Base-by-base conservation (phyloP, 2,888 invertebrate species). In the Linyphia triangularis region DNA sequence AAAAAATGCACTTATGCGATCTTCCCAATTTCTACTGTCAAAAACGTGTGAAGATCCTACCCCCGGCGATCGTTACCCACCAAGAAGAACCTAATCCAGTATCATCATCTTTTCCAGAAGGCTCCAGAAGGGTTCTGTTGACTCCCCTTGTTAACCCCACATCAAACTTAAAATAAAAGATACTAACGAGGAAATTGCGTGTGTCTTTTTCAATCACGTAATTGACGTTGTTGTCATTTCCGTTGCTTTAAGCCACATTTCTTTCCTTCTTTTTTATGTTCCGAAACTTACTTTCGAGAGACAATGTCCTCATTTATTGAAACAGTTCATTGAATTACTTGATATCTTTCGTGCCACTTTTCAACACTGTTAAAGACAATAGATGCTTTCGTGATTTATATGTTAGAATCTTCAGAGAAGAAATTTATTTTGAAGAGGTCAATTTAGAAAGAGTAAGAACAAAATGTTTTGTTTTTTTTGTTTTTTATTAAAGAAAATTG, bases 111-210 rank as follows among this genome's bases (percentile, higher is more conserved):
- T 72, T 24, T 22, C 26, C 24, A 33, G 43, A 73, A 57, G 26
- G 19, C 57, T 28, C 57, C 28, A 16, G 28, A 57, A 40, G 30
- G 19, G 22, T 57, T 37, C 22, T 69, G 69, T 69, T 69, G 69
- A 19, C 22, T 37, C 33, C 19, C 22, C 40, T 37, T 69, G 40
- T 69, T 37, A 40, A 69, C 33, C 37, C 37, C 19, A 33, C 16
- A 16, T 63, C 63, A 63, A 63, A 63, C 63, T 63, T 63, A 63
- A 51, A 51, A 51, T 51, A 51, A 63, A 63, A 63, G 40, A 30
- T 69, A 1, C 24, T 69, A 69, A 69, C 37, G 69, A 69, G 69
- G 22, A 69, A 69, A 69, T 69, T 24, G 69, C 69, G 69, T 69
- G 63, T 63, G 69, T 69, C 69, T 37, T 40, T 69, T 37, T n/a